These are phyloP conservation scores for Avahi laniger DNA, from an alignment of 2,797 vertebrate species.

Conservation along the genomic window DNA sequence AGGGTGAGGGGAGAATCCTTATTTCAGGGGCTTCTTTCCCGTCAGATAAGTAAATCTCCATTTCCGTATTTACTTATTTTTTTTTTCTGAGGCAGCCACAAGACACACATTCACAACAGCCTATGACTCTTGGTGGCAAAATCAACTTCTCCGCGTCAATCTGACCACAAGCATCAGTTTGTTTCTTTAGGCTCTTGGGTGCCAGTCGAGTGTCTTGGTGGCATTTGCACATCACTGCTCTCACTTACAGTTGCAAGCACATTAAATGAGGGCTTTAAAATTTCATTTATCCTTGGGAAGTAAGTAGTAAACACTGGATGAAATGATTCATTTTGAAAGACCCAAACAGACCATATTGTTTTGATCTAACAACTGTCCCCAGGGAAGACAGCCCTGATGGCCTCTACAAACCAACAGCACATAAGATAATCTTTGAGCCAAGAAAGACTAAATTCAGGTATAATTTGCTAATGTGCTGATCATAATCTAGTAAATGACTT, in stretches of 20 bases:
- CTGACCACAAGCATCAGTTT: rapidly evolving
- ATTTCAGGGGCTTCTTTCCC: not conserved
- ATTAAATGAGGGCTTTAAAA: not conserved
- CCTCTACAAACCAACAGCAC: not conserved
- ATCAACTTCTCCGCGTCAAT: too few species aligned
- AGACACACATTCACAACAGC: not conserved
- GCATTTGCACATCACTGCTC: not conserved
- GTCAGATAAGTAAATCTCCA: not conserved
- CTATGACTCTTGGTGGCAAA: rapidly evolving
- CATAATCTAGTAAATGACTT: not conserved
- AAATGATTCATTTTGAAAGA: not conserved
- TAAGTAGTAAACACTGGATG: not conserved
- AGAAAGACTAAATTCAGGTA: not conserved
- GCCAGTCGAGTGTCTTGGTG: not conserved
- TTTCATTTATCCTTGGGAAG: not conserved
- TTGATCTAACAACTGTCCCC: not conserved
- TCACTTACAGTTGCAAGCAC: not conserved
- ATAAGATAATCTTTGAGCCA: not conserved
- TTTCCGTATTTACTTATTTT: too few species aligned
- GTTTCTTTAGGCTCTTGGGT: not conserved
- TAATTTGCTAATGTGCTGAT: not conserved
- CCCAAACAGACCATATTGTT: not conserved
- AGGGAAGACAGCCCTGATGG: not conserved
- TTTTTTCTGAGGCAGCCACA: too few species aligned
- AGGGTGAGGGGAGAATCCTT: not conserved